Conservation (phyloP, 1,140 invertebrate genomes). For the Drosophila ananassae region DNA sequence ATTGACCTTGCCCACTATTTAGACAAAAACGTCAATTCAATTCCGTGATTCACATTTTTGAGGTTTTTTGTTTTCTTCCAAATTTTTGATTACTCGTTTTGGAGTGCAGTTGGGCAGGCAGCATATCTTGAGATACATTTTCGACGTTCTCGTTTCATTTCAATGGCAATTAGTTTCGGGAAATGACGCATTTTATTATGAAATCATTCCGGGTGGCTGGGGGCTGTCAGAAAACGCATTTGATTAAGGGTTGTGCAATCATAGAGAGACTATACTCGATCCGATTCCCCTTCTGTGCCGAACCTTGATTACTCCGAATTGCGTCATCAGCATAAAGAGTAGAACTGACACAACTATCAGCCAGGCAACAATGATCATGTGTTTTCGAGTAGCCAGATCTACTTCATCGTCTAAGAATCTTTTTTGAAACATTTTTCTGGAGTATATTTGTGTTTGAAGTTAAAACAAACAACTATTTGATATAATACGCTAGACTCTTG, state of each 20-base stretch:
- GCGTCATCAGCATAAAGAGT: neutral
- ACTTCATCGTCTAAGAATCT: no score
- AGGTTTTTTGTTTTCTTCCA: slow-evolving; percentile 4
- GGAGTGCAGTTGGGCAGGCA: slow-evolving; percentile 44
- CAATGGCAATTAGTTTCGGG: slow-evolving; percentile 61
- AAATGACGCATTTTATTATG: slow-evolving; percentile 63
- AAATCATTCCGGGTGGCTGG: slow-evolving; percentile 20
- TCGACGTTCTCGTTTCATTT: slow-evolving; percentile 30
- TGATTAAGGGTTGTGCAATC: neutral
- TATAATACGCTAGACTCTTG: no score
- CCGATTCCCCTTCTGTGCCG: neutral
- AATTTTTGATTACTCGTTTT: neutral
- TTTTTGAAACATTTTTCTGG: no score
- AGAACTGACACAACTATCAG: neutral
- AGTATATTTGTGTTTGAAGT: no score
- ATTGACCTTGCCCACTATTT: slow-evolving; percentile 81
- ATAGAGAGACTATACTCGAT: neutral
- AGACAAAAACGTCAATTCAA: slow-evolving; percentile 55
- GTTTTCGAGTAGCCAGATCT: no score
- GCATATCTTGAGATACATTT: slow-evolving; percentile 33
- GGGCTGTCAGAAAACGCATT: slow-evolving; percentile 9
- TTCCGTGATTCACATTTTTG: slow-evolving; percentile 64
- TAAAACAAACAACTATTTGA: no score
- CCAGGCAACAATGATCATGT: neutral
- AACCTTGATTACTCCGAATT: neutral